These are phyloP conservation scores for Metallyticus violacea DNA, from an alignment of 2,888 invertebrate genomes.

Conservation along the genomic window DNA sequence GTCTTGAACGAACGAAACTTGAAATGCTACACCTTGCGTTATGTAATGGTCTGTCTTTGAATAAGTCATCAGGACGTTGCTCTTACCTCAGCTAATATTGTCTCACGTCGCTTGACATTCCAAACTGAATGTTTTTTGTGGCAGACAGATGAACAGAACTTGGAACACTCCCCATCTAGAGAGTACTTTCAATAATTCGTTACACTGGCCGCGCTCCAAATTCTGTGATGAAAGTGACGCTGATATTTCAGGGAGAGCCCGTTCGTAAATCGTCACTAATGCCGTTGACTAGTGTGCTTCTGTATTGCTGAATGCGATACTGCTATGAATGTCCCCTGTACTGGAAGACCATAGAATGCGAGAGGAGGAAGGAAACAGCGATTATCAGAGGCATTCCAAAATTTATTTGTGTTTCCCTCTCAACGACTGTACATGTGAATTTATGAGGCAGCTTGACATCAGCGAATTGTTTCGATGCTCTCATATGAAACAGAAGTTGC, in stretches of 20 bases:
- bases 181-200: background rate
- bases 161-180: background rate
- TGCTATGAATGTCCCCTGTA: too few species aligned
- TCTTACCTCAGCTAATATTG: background rate
- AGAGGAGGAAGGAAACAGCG: too few species aligned
- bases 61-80: background rate
- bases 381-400: too few species aligned
- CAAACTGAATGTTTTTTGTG: background rate
- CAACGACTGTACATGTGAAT: too few species aligned
- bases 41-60: background rate
- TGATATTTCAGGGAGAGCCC: background rate
- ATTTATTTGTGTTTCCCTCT: too few species aligned
- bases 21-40: background rate
- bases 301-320: background rate
- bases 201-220: background rate
- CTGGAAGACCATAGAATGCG: background rate
- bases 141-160: background rate
- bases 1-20: background rate
- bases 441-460: too few species aligned
- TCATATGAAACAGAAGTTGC: too few species aligned
- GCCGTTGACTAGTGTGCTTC: background rate
- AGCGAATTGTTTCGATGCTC: too few species aligned
- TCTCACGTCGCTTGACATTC: background rate
- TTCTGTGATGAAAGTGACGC: background rate
- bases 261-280: background rate